A percentile compares a stretch with the other conserved stretches of the same genome.
phyloP scores from a whole-genome alignment of 1,140 invertebrate genomes.

The Drosophila novamexicana region DNA sequence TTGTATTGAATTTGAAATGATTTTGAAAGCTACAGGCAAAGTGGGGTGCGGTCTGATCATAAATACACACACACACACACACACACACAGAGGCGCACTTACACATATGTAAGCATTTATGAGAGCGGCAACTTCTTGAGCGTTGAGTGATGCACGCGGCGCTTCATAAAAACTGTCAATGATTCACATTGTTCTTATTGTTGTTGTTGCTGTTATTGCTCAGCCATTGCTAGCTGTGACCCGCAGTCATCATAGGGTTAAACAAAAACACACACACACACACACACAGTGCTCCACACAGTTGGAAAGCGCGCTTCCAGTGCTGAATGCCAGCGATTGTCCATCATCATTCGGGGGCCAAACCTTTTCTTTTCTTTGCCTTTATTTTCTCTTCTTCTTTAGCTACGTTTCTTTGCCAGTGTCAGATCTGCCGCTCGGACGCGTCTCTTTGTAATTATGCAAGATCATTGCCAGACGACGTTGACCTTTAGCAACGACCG shows the following conservation, averaged over 20 bases:
- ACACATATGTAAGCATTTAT: slow-evolving; percentile 14
- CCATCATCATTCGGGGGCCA: slow-evolving; percentile 28
- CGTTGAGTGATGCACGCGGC: slow-evolving; percentile 77
- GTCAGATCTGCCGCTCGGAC: slow-evolving; percentile 34
- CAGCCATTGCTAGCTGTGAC: slow-evolving; percentile 50
- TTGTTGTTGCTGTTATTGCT: slow-evolving; percentile 24
- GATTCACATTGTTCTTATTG: slow-evolving; percentile 66
- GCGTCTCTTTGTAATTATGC: slow-evolving; percentile 72
- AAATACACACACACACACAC: slow-evolving; percentile 26
- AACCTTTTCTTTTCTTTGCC: slow-evolving; percentile 39
- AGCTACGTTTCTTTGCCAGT: slow-evolving; percentile 28
- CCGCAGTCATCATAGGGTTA: slow-evolving; percentile 73
- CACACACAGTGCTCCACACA: slow-evolving; percentile 2
- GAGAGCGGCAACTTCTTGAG: slow-evolving; percentile 67
- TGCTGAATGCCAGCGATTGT: slow-evolving; percentile 33
- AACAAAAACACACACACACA: slow-evolving; percentile 35
- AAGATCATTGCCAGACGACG: slow-evolving; percentile 80
- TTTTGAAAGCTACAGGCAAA: slow-evolving; percentile 67
- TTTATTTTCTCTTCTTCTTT: slow-evolving; percentile 5
- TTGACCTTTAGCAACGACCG: slow-evolving; percentile 64
- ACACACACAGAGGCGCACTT: slow-evolving; percentile 10
- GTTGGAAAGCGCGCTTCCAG: slow-evolving; percentile 3
- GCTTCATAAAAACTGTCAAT: slow-evolving; percentile 80
- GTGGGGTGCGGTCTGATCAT: slow-evolving; percentile 65
- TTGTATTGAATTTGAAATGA: slow-evolving; percentile 80